phyloP scores from a whole-genome alignment of 2,113 vertebrate species.

The Phalacrocorax brasilianus region DNA sequence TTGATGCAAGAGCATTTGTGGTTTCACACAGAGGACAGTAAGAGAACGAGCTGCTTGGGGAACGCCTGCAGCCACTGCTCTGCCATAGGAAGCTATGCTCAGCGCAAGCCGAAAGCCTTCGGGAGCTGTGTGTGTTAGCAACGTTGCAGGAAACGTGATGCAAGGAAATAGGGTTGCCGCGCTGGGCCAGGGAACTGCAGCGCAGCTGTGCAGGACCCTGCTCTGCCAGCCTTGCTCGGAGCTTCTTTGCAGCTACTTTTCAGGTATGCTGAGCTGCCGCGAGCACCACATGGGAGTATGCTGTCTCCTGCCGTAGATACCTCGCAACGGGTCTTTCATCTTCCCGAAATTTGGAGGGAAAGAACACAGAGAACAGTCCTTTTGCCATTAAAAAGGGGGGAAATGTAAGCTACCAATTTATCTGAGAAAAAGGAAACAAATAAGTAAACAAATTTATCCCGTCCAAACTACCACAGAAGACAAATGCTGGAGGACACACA shows the following conservation, averaged over 20 bases:
- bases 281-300: accelerated
- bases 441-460: not conserved
- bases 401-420: not conserved
- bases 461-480: not conserved
- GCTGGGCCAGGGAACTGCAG: not conserved
- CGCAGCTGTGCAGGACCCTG: not conserved
- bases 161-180: not conserved
- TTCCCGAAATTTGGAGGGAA: not conserved
- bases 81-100: accelerated
- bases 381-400: not conserved
- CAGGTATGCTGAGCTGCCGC: accelerated
- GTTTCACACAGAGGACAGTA: not conserved
- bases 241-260: not conserved
- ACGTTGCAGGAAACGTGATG: not conserved
- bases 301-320: not conserved
- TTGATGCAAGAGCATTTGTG: not conserved
- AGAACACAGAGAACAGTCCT: not conserved
- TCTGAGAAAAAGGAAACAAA: not conserved
- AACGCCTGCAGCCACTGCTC: not conserved
- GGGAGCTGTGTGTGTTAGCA: not conserved
- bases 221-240: not conserved
- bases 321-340: not conserved
- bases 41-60: not conserved
- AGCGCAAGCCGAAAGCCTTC: not conserved
- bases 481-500: not conserved